Conservation (phyloP, 2,888 invertebrate genomes). For the Dascillus cervinus region DNA sequence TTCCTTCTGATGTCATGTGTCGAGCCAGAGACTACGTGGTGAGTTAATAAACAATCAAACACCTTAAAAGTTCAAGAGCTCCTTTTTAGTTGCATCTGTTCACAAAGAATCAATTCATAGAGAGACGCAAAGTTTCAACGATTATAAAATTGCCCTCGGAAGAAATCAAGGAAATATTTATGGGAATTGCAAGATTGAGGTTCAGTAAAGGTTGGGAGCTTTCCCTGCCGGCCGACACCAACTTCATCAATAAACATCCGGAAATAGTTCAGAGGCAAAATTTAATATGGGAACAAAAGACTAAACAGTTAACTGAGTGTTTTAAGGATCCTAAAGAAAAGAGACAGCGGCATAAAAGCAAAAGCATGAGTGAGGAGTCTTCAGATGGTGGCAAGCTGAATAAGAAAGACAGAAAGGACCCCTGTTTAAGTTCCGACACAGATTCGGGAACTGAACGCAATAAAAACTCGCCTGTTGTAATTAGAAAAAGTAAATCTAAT, state of each 20-base stretch:
- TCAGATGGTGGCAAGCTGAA: conserved; percentile 17
- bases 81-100: conserved; percentile 73
- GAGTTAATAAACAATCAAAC: too few species aligned
- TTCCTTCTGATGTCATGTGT: conserved; percentile 67
- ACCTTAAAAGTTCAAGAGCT: too few species aligned
- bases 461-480: conserved; percentile 37
- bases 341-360: conserved; percentile 59
- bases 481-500: conserved; percentile 40
- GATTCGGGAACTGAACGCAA: conserved; percentile 40
- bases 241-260: conserved; percentile 68
- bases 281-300: conserved; percentile 69
- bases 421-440: conserved; percentile 37
- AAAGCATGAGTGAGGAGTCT: conserved; percentile 51
- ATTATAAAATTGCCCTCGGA: conserved; percentile 69
- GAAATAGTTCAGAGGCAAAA: conserved; percentile 77
- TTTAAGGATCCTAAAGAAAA: conserved; percentile 38
- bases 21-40: conserved; percentile 83
- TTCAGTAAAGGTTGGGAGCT: conserved; percentile 74
- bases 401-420: conserved; percentile 26
- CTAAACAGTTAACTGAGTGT: conserved; percentile 40
- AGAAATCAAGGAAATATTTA: conserved; percentile 73
- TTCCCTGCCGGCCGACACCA: conserved; percentile 58
- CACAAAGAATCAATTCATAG: conserved; percentile 69
- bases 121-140: conserved; percentile 67
- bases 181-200: conserved; percentile 62